Evolutionary conservation across 2,888 invertebrate species (phyloP), one percentile per base, ranked within the genome.

Genomic region (Ichneumoninae sp.): DNA sequence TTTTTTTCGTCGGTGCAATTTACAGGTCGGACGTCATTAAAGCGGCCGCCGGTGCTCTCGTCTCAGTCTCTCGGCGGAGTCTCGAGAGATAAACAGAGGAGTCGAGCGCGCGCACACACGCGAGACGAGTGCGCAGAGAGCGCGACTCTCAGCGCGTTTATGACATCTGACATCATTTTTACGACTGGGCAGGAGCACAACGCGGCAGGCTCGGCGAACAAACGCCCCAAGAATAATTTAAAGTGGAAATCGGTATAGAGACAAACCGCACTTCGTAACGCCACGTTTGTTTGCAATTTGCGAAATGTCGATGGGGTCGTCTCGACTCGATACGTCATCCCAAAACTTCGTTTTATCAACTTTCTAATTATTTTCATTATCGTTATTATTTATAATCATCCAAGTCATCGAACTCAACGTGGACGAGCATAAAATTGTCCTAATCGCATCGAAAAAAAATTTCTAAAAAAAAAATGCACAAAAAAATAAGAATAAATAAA

Each of bases 101-200:
- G 71, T 70, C 71, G 78, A 79, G 69, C 40, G 22, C 65, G 36
- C 36, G 76, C n/a, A 40, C 47, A 47, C 50, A 60, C 57, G 54
- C 79, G 65, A 65, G 52, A 40, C n/a, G 50, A 47, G 52, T 40
- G 50, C 26, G 16, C 57, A 50, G 54, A 44, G 33, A 57, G 50
- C 50, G 30, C 44, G 68, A 33, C 70, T 57, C 70, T 65, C 26
- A 10, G 33, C 69, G 69, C 81, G 69, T 86, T 86, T 86, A 86
- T 83, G 84, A 83, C 84, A 83, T 86, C 86, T 86, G 84, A 87
- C 87, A 86, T 85, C 78, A 86, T 87, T 86, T 86, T 87, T 86
- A 86, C 84, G 84, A 87, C 76, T 69, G 84, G 57, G 70, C 74
- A 50, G 65, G 70, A 82, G 66, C 65, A 60, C 68, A 66, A 70